A percentile compares a stretch with the other conserved stretches of the same genome.
Evolutionary conservation across 2,888 invertebrate species (phyloP).

Genomic region (Lucinisca nassula): DNA sequence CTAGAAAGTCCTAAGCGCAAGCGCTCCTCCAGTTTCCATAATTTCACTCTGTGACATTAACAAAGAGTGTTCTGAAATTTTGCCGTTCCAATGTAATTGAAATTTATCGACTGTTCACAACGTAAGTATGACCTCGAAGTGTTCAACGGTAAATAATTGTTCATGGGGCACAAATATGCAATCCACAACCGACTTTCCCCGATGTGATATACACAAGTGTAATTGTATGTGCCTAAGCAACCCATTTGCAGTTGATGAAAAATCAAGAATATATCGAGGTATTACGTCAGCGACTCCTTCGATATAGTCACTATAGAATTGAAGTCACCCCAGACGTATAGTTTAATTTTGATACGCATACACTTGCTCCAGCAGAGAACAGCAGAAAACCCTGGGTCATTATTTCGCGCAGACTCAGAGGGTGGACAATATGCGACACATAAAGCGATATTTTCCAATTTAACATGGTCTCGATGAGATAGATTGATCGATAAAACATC

Average conservation of each 20-base stretch:
- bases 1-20: too few relatives aligned
- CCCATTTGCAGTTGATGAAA: not conserved
- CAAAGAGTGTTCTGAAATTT: constrained; percentile 1
- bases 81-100: not conserved
- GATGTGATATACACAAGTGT: not conserved
- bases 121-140: not conserved
- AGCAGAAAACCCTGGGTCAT: not conserved
- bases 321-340: not conserved
- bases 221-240: not conserved
- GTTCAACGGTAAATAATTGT: not conserved
- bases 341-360: constrained; percentile 9
- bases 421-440: constrained; percentile 21
- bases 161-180: not conserved
- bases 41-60: too few relatives aligned
- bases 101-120: not conserved
- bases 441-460: not conserved
- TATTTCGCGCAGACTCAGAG: not conserved
- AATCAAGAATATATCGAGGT: not conserved
- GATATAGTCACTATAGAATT: not conserved
- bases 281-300: not conserved
- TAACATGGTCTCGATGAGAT: not conserved
- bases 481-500: constrained; percentile 11
- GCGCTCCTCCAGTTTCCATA: too few relatives aligned
- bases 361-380: constrained; percentile 7
- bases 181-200: constrained; percentile 7